Evolutionary conservation across 2,888 invertebrate species (phyloP), one percentile per base, ranked within the genome.

Genomic region (Phania funesta): DNA sequence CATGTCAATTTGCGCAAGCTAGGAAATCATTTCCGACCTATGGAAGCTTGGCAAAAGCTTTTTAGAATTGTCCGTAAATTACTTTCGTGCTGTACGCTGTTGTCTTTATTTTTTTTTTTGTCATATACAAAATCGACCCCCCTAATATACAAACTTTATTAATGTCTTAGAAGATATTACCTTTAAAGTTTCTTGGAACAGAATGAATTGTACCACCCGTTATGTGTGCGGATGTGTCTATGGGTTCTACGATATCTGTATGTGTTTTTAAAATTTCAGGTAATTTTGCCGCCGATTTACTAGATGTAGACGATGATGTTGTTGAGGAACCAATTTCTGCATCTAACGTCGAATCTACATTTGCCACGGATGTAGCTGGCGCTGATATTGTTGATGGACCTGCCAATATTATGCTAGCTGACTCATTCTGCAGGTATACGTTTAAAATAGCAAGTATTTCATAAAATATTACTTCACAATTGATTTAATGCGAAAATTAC

Each of bases 401-500:
- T 22, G 4, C 58, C 6, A 67, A 7, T 58, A 24, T 24, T 24
- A 24, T 50, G 13, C 18, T 68, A 18, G 41, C 13, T 18, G 67
- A 24, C 1, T 76, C 76, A 60, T 52, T 76, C 76, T 76, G 29
- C 18, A 65, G 56, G 26, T 38, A 18, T 7, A 13, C n/a, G 24
- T 52, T n/a, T 26, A n/a, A 20, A 20, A 24, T 1, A 67, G 24
- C 18, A 16, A 2, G 9, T 35, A 0, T 1, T 9, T 35, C 6
- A 5, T 11, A 35, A 11, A 35, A 35, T 35, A 9, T 5, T 26
- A 6, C 6, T 9, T 13, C n/a, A 11, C 35, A 38, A 38, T 44
- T 44, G 16, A 3, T 44, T 6, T 16, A 16, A 16, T n/a, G 16
- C 4, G n/a, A 35, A 13, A 35, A 24, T 11, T 76, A 86, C 90